Conservation (phyloP, 2,113 vertebrate species). For the Callipepla californica region DNA sequence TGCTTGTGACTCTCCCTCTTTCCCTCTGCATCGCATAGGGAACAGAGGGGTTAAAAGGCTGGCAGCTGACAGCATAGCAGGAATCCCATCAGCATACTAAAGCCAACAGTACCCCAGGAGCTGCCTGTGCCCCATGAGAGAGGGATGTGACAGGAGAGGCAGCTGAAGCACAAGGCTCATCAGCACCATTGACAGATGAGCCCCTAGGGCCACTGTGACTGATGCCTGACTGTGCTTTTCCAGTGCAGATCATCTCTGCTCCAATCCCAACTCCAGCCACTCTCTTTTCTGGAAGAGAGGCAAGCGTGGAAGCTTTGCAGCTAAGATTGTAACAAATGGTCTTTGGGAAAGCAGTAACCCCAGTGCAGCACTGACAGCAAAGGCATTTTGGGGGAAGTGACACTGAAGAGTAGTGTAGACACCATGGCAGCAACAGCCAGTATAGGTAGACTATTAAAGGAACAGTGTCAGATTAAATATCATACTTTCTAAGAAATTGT, state of each 20-base stretch:
- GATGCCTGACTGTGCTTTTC: rapidly evolving
- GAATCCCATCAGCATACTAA: neutral
- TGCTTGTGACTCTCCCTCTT: neutral
- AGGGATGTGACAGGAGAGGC: neutral
- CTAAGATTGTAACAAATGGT: neutral
- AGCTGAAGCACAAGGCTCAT: rapidly evolving
- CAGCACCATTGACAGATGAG: neutral
- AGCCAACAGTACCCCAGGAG: neutral
- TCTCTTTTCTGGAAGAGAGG: neutral
- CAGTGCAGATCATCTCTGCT: neutral
- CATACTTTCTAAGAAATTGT: neutral
- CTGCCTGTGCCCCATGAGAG: rapidly evolving
- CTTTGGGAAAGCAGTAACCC: neutral
- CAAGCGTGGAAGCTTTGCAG: neutral
- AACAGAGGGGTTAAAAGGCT: neutral
- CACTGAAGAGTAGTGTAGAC: neutral
- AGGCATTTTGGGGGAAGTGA: neutral
- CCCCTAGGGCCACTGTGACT: neutral
- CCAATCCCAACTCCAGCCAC: neutral
- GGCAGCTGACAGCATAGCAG: neutral
- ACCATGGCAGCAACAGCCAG: neutral
- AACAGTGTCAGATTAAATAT: constrained; percentile 14
- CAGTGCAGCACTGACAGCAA: neutral
- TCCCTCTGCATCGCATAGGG: too few species aligned
- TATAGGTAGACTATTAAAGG: neutral